These are phyloP conservation scores for Beris chalybata DNA, from an alignment of 2,888 invertebrate species.

Conservation along the genomic window DNA sequence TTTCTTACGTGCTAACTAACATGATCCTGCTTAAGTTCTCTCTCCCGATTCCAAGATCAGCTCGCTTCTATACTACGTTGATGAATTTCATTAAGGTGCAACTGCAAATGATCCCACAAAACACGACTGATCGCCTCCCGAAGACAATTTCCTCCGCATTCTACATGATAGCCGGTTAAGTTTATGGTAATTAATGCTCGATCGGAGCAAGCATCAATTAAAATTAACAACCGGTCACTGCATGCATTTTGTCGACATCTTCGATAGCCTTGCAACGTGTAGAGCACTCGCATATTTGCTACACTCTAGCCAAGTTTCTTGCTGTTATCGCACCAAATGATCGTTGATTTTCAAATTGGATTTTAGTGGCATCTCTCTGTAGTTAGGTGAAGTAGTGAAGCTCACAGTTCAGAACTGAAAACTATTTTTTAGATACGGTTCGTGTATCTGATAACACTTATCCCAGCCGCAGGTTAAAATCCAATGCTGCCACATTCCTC, in stretches of 20 bases:
- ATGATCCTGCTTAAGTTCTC: background rate
- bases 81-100: constrained; percentile 28
- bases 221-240: constrained; percentile 28
- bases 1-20: constrained; percentile 6
- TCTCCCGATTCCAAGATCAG: constrained; percentile 8
- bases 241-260: background rate
- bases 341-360: too few species aligned
- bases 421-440: too few species aligned
- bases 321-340: too few species aligned
- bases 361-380: too few species aligned
- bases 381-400: too few species aligned
- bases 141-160: background rate
- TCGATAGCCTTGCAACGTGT: too few species aligned
- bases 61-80: constrained; percentile 9
- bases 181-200: constrained; percentile 29
- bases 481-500: too few species aligned
- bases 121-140: constrained; percentile 4
- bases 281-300: too few species aligned
- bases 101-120: background rate
- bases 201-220: constrained; percentile 28
- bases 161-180: constrained; percentile 17
- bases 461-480: too few species aligned
- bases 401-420: too few species aligned
- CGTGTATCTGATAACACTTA: too few species aligned
- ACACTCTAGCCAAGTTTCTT: too few species aligned